Percentiles rank a stretch among this genome's conserved stretches.
phyloP scores from a whole-genome alignment of 2,888 invertebrate genomes.

The Agrochola lota region DNA sequence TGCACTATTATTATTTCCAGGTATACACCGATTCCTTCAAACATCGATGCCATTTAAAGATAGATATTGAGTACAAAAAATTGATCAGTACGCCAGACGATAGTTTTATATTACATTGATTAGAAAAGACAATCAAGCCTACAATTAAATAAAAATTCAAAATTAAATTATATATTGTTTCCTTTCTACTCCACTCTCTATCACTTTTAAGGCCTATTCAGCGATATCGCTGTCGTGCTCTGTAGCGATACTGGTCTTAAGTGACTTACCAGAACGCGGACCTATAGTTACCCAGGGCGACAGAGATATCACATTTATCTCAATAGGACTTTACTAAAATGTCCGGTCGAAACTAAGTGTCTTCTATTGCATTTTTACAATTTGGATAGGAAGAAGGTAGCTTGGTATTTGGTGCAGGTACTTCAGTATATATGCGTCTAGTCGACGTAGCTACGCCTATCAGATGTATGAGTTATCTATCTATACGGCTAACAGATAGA shows the following conservation, averaged over 20 bases:
- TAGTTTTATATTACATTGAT: neutral
- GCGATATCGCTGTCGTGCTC: no score
- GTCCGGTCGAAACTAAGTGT: neutral
- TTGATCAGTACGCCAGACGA: neutral
- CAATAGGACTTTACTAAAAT: no score
- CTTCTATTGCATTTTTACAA: neutral
- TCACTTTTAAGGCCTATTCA: neutral
- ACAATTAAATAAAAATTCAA: neutral
- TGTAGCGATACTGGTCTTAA: no score
- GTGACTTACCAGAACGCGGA: no score
- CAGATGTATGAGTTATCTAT: neutral
- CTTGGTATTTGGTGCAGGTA: neutral
- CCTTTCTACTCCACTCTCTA: neutral
- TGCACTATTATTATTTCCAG: constrained; percentile 10
- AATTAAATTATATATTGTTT: constrained; percentile 1
- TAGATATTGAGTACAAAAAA: neutral
- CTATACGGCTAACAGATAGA: no score
- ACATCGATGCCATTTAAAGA: neutral
- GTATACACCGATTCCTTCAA: no score
- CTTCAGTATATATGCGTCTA: neutral
- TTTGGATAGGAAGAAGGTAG: neutral
- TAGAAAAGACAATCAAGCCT: neutral
- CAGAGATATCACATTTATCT: no score
- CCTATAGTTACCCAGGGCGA: no score
- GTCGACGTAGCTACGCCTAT: neutral